Evolutionary conservation across 2,797 vertebrate genomes (phyloP).

Genomic region (Squalus acanthias): DNA sequence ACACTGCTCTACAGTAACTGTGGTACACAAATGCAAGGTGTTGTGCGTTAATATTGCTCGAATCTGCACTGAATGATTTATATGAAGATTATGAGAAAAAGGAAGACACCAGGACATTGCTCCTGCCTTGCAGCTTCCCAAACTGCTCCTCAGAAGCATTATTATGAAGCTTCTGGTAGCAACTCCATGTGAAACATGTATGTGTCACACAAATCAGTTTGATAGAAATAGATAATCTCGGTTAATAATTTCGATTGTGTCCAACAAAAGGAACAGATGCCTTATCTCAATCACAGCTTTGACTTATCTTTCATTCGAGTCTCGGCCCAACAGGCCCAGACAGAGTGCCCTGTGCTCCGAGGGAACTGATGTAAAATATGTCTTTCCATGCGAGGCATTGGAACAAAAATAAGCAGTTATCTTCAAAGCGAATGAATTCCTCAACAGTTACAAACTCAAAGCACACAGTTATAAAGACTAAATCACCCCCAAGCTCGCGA

Average conservation of each 20-base stretch:
- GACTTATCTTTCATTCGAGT: neutral
- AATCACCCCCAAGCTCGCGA: neutral
- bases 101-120: neutral
- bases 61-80: neutral
- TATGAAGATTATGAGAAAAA: neutral
- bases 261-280: neutral
- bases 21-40: neutral
- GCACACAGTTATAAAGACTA: neutral
- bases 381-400: neutral
- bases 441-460: neutral
- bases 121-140: neutral
- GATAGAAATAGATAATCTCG: neutral
- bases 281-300: slow-evolving; percentile 24
- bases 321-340: neutral
- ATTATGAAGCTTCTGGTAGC: neutral
- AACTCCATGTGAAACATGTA: neutral
- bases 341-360: neutral
- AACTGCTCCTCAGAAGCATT: neutral
- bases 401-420: slow-evolving; percentile 7
- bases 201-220: neutral
- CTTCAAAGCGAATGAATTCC: neutral
- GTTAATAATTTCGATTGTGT: neutral
- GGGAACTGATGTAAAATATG: neutral
- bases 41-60: neutral
- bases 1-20: neutral